Conservation (phyloP, 2,797 vertebrate species). For the Etheostoma nigrum region DNA sequence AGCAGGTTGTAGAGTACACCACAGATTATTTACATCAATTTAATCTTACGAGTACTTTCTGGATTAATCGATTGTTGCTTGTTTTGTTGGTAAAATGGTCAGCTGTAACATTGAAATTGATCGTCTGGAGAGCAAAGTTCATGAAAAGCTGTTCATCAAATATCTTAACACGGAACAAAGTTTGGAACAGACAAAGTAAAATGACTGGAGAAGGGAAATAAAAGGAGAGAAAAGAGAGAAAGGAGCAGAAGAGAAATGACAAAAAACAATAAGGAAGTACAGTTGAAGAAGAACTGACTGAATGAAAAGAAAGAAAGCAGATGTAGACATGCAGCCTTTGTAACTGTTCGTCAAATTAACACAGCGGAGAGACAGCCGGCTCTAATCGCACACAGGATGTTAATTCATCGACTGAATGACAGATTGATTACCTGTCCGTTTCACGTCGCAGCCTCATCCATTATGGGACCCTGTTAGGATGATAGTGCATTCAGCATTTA, state of each 20-base stretch:
- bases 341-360: slow-evolving; percentile 24
- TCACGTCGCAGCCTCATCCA: slow-evolving; percentile 52
- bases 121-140: neutral
- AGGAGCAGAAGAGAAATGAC: neutral
- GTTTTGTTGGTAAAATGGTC: too few species aligned
- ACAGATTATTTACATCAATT: too few species aligned
- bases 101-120: neutral
- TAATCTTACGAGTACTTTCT: too few species aligned
- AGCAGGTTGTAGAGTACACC: too few species aligned
- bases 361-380: neutral
- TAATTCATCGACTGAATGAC: slow-evolving; percentile 50
- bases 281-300: neutral
- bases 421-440: slow-evolving; percentile 61
- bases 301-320: neutral
- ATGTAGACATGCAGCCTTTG: slow-evolving; percentile 12
- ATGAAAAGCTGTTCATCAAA: neutral
- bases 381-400: slow-evolving; percentile 16
- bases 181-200: neutral
- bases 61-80: too few species aligned
- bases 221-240: neutral
- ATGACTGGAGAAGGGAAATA: neutral
- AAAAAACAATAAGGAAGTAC: neutral
- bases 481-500: slow-evolving; percentile 50
- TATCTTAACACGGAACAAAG: neutral
- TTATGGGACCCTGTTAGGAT: slow-evolving; percentile 47